These are phyloP conservation scores for Lepisosteus oculatus DNA, from an alignment of 2,113 vertebrate species.

Conservation along the genomic window DNA sequence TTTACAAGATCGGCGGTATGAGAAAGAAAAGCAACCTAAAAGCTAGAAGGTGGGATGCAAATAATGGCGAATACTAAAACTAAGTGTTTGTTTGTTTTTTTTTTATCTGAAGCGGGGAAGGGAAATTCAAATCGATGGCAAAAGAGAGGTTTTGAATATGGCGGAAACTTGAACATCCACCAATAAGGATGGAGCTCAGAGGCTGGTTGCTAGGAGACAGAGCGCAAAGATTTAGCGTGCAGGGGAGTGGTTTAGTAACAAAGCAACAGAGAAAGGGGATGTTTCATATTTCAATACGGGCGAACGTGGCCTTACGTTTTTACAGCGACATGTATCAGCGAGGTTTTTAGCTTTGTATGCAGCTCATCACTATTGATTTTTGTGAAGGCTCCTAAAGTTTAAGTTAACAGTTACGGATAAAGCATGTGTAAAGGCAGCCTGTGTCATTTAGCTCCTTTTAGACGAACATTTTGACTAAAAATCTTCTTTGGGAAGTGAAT, in stretches of 20 bases:
- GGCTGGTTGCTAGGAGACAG: constrained; percentile 16
- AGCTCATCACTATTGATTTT: no score
- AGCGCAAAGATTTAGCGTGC: neutral
- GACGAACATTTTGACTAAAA: no score
- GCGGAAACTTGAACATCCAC: constrained; percentile 47
- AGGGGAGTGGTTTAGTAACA: constrained; percentile 18
- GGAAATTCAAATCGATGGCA: constrained; percentile 19
- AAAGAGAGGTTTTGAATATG: constrained; percentile 55
- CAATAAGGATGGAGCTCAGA: constrained; percentile 41
- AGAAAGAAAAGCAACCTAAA: neutral
- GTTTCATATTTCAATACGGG: neutral
- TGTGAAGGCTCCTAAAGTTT: no score
- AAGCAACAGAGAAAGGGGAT: neutral
- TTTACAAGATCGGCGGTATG: constrained; percentile 18
- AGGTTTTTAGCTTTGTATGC: no score
- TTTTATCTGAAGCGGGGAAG: constrained; percentile 4
- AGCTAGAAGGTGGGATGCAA: neutral
- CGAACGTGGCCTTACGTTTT: no score
- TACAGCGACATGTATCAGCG: no score
- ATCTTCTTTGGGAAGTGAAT: no score
- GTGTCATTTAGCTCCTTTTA: no score
- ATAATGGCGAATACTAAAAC: neutral
- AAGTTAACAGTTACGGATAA: no score
- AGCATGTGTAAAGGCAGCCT: no score
- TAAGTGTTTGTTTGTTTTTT: constrained; percentile 3